Base-by-base conservation (phyloP, 2,888 invertebrate species). In the Oegoconia quadripuncta region DNA sequence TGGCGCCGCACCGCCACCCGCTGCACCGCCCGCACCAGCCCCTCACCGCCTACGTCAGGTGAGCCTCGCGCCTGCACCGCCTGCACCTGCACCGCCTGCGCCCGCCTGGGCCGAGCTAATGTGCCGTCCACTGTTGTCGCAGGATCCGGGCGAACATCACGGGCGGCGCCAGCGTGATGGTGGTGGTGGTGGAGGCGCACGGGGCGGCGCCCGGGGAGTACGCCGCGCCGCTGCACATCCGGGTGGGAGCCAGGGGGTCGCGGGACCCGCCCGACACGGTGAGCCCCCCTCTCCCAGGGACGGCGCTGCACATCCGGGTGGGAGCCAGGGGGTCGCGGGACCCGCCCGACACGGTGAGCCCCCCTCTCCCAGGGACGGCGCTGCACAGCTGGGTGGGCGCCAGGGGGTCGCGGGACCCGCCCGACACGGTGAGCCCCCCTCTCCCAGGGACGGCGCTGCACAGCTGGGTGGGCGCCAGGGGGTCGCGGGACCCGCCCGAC, bases 31-130 rank as follows among this genome's bases (percentile, higher is more conserved):
- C 46, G 39, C 39, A 47, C 33, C 46, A 50, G 84, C 37, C 90
- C 90, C 52, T 83, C 93, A 55, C 90, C 88, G 66, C 89, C 4
- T 73, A 71, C 52, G 51, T 72, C 41, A 55, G 70, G 68, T 69
- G 18, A 23, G 25, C 11, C 26, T 6, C 11, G 17, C 16, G n/a
- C 29, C 7, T 11, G 9, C 14, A 11, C 29, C 3, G 27, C 13
- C 13, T 12, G 12, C 13, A 13, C 12, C 12, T 11, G 25, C 9
- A 11, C 13, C 27, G 27, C 13, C 25, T 3, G 6, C 6, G 25
- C 25, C 11, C 25, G 8, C 20, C 7, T 7, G 20, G 11, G 11
- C 25, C 11, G 12, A 12, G 14, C 5, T 23, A 8, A 6, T n/a
- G 9, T 8, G 9, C 4, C 9, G 26, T 17, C 32, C 28, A 30